Base-by-base conservation (phyloP, 1,140 invertebrate species). In the Armadillidium nasatum region DNA sequence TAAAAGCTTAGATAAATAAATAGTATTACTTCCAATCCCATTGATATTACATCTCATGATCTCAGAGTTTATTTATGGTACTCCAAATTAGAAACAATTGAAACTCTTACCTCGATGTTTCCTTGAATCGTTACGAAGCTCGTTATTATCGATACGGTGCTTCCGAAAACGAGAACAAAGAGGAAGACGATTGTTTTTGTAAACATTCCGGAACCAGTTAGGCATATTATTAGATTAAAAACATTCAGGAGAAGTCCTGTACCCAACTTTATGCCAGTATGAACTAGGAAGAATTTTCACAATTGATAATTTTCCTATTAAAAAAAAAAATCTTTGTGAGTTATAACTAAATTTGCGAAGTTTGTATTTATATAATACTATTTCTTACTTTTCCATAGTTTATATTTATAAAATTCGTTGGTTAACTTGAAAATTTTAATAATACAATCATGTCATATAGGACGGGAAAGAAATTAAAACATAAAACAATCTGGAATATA, bases 181-280 rank as follows among this genome's bases (percentile, higher is more conserved):
- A 89, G 88, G 13, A 88, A 87, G 15, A 96, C 90, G 80, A 93
- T 95, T 54, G 94, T 97, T 84, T 96, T 94, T 0, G 96, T 96
- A 88, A 99, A 99, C 86, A 98, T 90, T 4, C 91, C 88, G 2
- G 97, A 94, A 10, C 97, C 97, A 75, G 98, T 91, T 15, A 99
- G 84, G 81, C 95, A 98, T 22, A 99, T 91, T 0, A 93, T 79
- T 46, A 99, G 86, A 84, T 97, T 98, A 10, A 94, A 84, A 0
- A 92, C 87, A 83, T 97, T 96, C 10, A 99, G 87, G 9, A 90
- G 44, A n/a, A 0, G 94, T 92, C 73, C 93, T 93, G 85, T 98
- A 98, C 7, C 97, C 86, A 85, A 99, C 97, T 79, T 91, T 87
- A 88, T 91, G 97, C 93, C 95, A 97, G 75, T 86, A 84, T 1